Evolutionary conservation across 64 coral and sea anemone species (phyloP), one percentile per base, ranked within the genome.

Genomic region (Dendrophyllia cribrosa): DNA sequence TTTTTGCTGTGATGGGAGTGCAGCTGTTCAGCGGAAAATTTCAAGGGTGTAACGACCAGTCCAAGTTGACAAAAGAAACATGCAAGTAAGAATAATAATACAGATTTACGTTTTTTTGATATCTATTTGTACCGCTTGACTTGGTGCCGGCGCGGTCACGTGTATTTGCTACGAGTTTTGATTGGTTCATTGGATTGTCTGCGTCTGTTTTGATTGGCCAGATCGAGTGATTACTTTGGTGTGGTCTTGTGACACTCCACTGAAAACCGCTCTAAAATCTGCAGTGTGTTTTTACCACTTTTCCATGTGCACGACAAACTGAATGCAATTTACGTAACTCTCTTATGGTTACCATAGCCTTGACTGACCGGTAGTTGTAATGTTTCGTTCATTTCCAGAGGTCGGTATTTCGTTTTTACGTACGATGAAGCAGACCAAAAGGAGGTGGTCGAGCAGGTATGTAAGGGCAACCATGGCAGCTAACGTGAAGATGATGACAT

Each of bases 21-120:
- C 97, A 98, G 72, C 83, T 98, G 47, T 98, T 96, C 58, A 93
- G 77, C 22, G 97, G 97, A 74, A 98, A 98, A 88, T 98, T 98
- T 77, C 93, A 71, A 62, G 58, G 66, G 24, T 98, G 97, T 13
- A 96, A 59, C 53, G 97, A 98, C 59, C 14, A 22, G 6, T 88
- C 94, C 43, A 98, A 98, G 75, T 67, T 91, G 21, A 86, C 70
- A 2, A 13, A 93, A 71, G 13, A 53, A 3, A 87, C 93, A 34
- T 98, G 97, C 88, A 69, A 96, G 97, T 98, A 96, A 94, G 97
- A 91, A 34, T 17, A 16, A 19, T 25, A 46, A 26, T 34, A 34
- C 34, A 34, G 34, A 34, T 34, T 34, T 34, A 34, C 34, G 34
- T 34, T 34, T 1, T 34, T 34, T 34, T n/a, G n/a, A n/a, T n/a